Percentiles rank a stretch among this genome's conserved stretches.
Evolutionary conservation across 1,140 invertebrate genomes (phyloP).

Genomic region (Oryctes rhinoceros): DNA sequence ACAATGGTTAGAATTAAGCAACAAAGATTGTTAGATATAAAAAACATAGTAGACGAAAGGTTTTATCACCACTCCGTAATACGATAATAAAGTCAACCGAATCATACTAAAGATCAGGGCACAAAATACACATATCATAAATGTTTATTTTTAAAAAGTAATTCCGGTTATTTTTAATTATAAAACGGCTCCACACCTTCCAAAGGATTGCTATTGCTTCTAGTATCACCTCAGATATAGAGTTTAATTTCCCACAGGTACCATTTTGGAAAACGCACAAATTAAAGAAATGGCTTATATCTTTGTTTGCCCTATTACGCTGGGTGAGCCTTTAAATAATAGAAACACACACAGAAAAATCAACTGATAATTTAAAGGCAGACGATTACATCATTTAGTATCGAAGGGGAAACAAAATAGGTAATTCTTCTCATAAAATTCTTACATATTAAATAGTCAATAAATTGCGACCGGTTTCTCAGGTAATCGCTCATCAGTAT

Average conservation of each 20-base stretch:
- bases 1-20: no score
- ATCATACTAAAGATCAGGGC: no score
- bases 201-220: background rate
- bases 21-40: no score
- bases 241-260: slow-evolving; percentile 29
- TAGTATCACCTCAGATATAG: background rate
- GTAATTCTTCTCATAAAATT: no score
- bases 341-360: background rate
- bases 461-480: no score
- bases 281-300: slow-evolving; percentile 25
- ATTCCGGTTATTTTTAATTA: background rate
- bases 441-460: no score
- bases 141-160: slow-evolving; percentile 30
- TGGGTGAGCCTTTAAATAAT: background rate
- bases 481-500: no score
- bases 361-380: background rate
- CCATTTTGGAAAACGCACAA: slow-evolving; percentile 26
- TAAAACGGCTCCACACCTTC: background rate
- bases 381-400: background rate
- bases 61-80: no score
- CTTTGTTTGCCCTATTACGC: background rate
- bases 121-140: background rate
- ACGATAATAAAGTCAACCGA: no score
- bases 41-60: no score
- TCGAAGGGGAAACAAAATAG: no score